Base-by-base conservation (phyloP, 1,140 invertebrate species). In the Diprion similis region DNA sequence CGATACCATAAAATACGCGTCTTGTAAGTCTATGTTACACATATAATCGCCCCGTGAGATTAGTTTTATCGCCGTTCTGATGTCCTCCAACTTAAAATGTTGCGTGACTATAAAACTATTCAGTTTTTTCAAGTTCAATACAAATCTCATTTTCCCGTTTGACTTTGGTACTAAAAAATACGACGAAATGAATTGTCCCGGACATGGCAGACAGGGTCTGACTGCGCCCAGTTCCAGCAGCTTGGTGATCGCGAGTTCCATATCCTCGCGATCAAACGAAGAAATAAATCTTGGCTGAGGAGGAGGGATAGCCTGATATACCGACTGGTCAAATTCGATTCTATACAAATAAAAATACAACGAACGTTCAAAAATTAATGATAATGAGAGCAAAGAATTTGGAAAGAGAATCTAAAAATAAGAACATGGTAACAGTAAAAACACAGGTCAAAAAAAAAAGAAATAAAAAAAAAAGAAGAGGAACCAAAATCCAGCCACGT, bases 61-160 rank as follows among this genome's bases (percentile, higher is more conserved):
- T 51, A 73, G 17, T 65, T 73, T 24, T 1, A 46, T 19, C 1
- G 51, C 75, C 2, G 72, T 48, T 19, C 67, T n/a, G 10, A 72
- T 8, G 51, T 75, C 74, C 69, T 75, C 74, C 19, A 75, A 66
- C 48, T 75, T 72, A 17, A 75, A 75, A 68, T 75, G 24, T 6
- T 37, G 24, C 24, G 24, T 37, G 24, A 37, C 24, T 37, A 37
- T 37, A 37, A 37, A 37, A 69, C 13, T 64, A 69, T 73, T n/a
- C 46, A 18, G 24, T 6, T 37, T 37, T 37, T 37, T 37, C 24
- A 37, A 37, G 24, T 37, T 37, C 6, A 37, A 37, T 1, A 73
- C 48, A n/a, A 73, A 73, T 69, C 72, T 45, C 19, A 48, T 47
- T 59, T 67, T 48, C 4, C 67, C 72, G 13, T 68, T 45, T 8